Evolutionary conservation across 2,888 invertebrate genomes (phyloP).

Genomic region (Apotomis capreana): DNA sequence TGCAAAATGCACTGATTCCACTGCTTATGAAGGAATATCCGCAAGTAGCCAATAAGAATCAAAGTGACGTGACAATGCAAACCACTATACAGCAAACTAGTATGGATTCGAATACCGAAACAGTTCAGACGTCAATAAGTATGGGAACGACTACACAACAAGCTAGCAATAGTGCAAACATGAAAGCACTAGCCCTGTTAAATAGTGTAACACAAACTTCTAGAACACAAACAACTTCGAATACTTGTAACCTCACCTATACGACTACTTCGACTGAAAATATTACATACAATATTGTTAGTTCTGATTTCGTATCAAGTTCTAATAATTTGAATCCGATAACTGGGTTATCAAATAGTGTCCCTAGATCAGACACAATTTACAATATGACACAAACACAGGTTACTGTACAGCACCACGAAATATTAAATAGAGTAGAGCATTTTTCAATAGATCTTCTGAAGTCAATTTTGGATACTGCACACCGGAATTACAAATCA

Average conservation of each 20-base stretch:
- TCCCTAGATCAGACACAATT: not conserved
- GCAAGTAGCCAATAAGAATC: not conserved
- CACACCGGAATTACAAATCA: not conserved
- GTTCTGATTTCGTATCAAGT: not conserved
- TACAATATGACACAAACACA: not conserved
- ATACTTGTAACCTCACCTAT: not conserved
- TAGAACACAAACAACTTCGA: not conserved
- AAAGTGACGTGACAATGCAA: not conserved
- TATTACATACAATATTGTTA: conserved; percentile 1
- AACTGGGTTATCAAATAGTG: too few relatives aligned
- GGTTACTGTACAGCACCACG: not conserved
- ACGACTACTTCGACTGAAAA: not conserved
- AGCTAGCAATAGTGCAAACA: not conserved
- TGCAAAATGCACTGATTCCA: not conserved
- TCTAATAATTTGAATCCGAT: not conserved
- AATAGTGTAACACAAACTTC: not conserved
- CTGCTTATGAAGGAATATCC: not conserved
- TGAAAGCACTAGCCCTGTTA: too few relatives aligned
- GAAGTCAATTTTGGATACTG: not conserved
- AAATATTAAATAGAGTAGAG: not conserved
- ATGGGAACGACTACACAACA: not conserved
- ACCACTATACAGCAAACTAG: not conserved
- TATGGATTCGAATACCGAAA: not conserved
- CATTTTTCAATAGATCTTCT: not conserved
- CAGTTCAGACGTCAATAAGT: not conserved